Base-by-base conservation (phyloP, 2,888 invertebrate species). In the Torymus auratus region DNA sequence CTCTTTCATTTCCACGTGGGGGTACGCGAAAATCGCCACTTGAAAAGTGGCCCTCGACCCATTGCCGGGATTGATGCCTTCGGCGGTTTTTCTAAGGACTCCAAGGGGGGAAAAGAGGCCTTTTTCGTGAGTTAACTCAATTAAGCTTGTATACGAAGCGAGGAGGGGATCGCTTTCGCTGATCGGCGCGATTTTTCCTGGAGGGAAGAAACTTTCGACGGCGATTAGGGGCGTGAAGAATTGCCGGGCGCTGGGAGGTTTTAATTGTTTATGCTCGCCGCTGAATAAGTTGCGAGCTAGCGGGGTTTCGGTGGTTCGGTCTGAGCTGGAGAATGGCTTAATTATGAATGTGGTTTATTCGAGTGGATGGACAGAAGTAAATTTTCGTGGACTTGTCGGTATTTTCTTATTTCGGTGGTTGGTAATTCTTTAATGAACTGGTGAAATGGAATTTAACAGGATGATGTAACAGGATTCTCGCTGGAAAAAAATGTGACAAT, bases 41-140 rank as follows among this genome's bases (percentile, higher is more conserved):
- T 78, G 78, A 74, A 71, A 78, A 81, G 78, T 78, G 50, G 53
- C 78, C 74, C 13, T 20, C 7, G 69, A 14, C 13, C 60, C 41
- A 50, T 60, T 62, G 50, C 73, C 83, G 84, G 88, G 88, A 90
- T 90, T 90, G 90, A 90, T 89, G 89, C 89, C 88, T 89, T 87
- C 28, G 52, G 28, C 58, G 68, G 14, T 68, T 76, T 75, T 81
- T 58, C 62, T 73, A 77, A 74, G 56, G 50, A 55, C 17, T 28
- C 28, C 20, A 12, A 13, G 50, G 50, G 56, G 53, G 23, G 70
- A 14, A 17, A 62, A 14, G 58, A 28, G 7, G 70, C 61, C 23
- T 74, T 81, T 78, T 72, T 58, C 78, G 70, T 74, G 78, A 68
- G 78, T 71, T 78, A 78, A 78, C 75, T 82, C 78, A 82, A 82